phyloP scores from a whole-genome alignment of 2,113 vertebrate species.

The Gymnobelideus leadbeateri region DNA sequence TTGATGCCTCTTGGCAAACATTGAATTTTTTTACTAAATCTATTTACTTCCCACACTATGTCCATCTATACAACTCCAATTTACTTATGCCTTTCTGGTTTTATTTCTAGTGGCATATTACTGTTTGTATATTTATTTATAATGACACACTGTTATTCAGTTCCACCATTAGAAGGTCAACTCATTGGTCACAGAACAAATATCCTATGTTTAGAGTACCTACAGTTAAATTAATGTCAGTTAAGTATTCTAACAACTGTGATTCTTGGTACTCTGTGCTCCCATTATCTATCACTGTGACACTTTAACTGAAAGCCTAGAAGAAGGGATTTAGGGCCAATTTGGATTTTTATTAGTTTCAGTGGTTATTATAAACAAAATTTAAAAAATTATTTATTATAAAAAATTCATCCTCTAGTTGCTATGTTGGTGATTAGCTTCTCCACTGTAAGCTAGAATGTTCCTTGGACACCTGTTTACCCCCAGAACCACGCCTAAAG shows the following conservation, averaged over 20 bases:
- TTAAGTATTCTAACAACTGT: neutral
- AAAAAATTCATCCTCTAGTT: neutral
- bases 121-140: neutral
- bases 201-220: neutral
- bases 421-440: neutral
- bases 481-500: neutral
- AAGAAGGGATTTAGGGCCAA: neutral
- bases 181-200: neutral
- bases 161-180: neutral
- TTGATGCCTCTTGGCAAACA: neutral
- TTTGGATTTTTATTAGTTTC: neutral
- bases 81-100: neutral
- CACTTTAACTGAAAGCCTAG: neutral
- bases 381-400: no score
- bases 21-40: neutral
- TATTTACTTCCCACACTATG: neutral
- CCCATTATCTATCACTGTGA: neutral
- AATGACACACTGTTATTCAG: neutral
- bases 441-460: neutral
- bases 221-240: neutral
- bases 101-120: neutral
- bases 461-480: neutral
- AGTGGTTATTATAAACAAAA: neutral
- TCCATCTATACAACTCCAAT: neutral
- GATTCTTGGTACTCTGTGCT: neutral